Conservation (phyloP, 30 jellyfish, hydroid and myxozoan genomes). For the Haliclystus octoradiatus region DNA sequence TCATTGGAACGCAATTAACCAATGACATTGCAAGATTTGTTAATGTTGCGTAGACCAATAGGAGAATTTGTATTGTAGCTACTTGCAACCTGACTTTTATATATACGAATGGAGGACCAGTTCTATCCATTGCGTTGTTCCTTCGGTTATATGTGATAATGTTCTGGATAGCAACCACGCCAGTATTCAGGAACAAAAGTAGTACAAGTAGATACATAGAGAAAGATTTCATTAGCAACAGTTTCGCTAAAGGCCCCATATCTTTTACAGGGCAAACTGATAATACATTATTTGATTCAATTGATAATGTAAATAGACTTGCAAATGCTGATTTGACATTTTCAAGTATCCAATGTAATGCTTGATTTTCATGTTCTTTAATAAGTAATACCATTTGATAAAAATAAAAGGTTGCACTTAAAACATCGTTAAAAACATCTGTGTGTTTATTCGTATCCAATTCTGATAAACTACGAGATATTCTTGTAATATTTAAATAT, state of each 20-base stretch:
- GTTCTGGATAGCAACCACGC: neutral
- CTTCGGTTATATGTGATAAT: neutral
- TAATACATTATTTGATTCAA: constrained; percentile 28
- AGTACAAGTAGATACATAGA: constrained; percentile 57
- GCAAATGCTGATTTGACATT: constrained; percentile 44
- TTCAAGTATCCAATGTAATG: constrained; percentile 25
- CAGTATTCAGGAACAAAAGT: constrained; percentile 25
- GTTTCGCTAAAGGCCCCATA: constrained; percentile 67
- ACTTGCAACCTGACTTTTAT: constrained; percentile 75
- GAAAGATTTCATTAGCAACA: constrained; percentile 53
- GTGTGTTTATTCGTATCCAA: too few species aligned
- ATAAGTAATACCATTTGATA: constrained; percentile 75
- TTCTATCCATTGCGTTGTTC: neutral
- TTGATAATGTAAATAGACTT: constrained; percentile 79
- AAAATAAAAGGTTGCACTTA: constrained; percentile 60
- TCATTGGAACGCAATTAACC: constrained; percentile 71
- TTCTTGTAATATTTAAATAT: too few species aligned
- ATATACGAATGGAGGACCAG: neutral
- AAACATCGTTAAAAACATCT: constrained; percentile 61
- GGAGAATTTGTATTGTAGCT: constrained; percentile 64
- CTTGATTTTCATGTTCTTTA: constrained; percentile 60
- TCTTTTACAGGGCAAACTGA: constrained; percentile 60
- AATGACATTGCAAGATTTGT: constrained; percentile 51
- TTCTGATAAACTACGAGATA: too few species aligned
- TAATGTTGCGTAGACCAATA: constrained; percentile 77